Evolutionary conservation across 1,140 invertebrate species (phyloP).

Genomic region (Trypoxylus dichotomus): DNA sequence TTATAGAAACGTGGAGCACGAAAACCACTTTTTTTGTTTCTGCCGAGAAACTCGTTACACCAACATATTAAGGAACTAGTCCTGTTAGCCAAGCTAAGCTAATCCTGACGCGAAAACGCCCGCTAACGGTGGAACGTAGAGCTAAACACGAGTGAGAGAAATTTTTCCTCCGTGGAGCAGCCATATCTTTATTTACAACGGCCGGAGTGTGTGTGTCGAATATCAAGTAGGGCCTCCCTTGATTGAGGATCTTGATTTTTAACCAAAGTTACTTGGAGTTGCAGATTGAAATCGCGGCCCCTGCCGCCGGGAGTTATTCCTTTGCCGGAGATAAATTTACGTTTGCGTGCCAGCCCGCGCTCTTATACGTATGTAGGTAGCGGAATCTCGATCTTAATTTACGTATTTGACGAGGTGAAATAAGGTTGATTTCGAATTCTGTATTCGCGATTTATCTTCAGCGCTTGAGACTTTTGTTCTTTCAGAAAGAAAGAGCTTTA

Average conservation of each 20-base stretch:
- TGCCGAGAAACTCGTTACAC: not conserved
- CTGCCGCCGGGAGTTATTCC: conserved; percentile 8
- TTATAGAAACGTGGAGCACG: too few relatives aligned
- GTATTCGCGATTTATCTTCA: not conserved
- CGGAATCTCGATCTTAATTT: not conserved
- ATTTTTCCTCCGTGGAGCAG: conserved; percentile 37
- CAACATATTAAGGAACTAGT: too few relatives aligned
- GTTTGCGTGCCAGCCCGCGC: too few relatives aligned
- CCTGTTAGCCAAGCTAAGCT: not conserved
- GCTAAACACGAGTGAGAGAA: conserved; percentile 11
- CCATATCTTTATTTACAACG: conserved; percentile 53
- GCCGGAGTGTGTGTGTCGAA: conserved; percentile 40
- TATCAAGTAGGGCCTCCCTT: conserved; percentile 46
- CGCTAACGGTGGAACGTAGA: not conserved
- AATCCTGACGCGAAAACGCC: conserved; percentile 18
- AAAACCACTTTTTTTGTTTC: not conserved
- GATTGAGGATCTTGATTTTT: conserved; percentile 52
- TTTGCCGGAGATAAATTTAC: not conserved
- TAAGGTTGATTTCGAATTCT: not conserved
- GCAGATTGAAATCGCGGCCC: conserved; percentile 47
- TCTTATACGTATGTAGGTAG: not conserved
- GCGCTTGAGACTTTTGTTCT: not conserved
- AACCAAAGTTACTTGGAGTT: conserved; percentile 45
- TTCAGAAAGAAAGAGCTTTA: not conserved
- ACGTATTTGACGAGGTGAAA: not conserved